Base-by-base conservation (phyloP, 2,113 vertebrate species). In the Rutilus rutilus region DNA sequence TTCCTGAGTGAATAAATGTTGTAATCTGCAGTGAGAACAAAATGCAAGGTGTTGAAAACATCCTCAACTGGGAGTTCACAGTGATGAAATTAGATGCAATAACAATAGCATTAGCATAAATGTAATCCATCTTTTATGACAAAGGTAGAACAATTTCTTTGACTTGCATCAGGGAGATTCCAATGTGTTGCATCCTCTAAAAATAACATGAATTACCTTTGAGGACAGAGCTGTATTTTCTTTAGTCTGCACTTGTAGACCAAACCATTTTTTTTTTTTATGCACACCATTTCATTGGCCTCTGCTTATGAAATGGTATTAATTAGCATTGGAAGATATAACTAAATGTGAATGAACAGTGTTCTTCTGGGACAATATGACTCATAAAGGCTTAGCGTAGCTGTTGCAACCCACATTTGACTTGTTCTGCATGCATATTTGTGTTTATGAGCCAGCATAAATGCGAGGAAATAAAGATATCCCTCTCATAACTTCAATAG, bases 371-470 rank as follows among this genome's bases (percentile, higher is more conserved):
- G 73, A 52, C 71, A 82, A 27, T 11, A 30, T 83, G 62, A 87
- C 64, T 87, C 86, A 78, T 12, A 14, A 33, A 78, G 73, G 50
- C 19, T 54, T 54, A 54, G 52, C 6, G 6, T 23, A 57, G 54
- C 60, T 59, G 33, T 65, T 33, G 33, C 36, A 57, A 78, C 86
- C 74, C 54, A 84, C 81, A 78, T 79, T 87, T 45, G 60, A 15
- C 64, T 4, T 23, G 47, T 75, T 54, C 42, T 52, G 21, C 23
- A 7, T 33, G 11, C 27, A 36, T 76, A 30, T 54, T 52, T 64
- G 85, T 86, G 71, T 86, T 86, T 82, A 45, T 50, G 57, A 86
- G 30, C 64, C 54, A 47, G 39, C 74, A 52, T 36, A 47, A 39
- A 78, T 42, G 30, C 11, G 6, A 69, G 47, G 27, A 62, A 78